Conservation (phyloP, 1,140 invertebrate genomes). For the Drusus annulatus region DNA sequence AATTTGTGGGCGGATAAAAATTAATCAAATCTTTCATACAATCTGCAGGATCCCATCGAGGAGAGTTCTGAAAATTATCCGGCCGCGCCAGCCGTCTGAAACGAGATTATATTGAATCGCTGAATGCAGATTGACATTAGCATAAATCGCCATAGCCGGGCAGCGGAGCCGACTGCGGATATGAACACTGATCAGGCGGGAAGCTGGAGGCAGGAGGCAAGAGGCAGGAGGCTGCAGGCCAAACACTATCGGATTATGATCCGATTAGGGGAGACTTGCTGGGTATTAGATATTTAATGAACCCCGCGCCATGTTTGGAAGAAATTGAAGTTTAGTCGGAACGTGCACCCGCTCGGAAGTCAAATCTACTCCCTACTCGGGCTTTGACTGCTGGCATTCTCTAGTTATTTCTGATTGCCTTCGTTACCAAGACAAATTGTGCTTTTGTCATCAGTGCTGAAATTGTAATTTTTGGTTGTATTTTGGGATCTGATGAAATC, state of each 20-base stretch:
- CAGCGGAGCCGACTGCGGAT: slow-evolving; percentile 6
- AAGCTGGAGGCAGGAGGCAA: neutral
- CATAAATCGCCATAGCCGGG: slow-evolving; percentile 24
- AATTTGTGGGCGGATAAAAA: too few species aligned
- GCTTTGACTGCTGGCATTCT: too few species aligned
- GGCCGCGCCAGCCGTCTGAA: neutral
- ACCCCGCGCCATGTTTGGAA: neutral
- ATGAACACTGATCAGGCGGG: neutral
- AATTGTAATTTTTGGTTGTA: too few species aligned
- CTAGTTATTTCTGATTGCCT: too few species aligned
- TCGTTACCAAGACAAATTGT: too few species aligned
- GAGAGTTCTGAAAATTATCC: neutral
- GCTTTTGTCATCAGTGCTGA: too few species aligned
- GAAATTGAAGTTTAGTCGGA: slow-evolving; percentile 14
- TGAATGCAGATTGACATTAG: slow-evolving; percentile 39
- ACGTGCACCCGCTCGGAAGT: neutral
- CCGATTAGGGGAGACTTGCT: slow-evolving; percentile 23
- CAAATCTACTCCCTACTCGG: too few species aligned
- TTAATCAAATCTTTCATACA: too few species aligned
- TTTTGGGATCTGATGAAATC: too few species aligned
- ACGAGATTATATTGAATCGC: slow-evolving; percentile 44
- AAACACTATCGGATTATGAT: slow-evolving; percentile 37
- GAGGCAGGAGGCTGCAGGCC: neutral
- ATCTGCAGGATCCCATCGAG: too few species aligned
- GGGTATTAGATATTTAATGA: slow-evolving; percentile 22